phyloP scores from a whole-genome alignment of 2,888 invertebrate species.

The Agrochola lychnidis region DNA sequence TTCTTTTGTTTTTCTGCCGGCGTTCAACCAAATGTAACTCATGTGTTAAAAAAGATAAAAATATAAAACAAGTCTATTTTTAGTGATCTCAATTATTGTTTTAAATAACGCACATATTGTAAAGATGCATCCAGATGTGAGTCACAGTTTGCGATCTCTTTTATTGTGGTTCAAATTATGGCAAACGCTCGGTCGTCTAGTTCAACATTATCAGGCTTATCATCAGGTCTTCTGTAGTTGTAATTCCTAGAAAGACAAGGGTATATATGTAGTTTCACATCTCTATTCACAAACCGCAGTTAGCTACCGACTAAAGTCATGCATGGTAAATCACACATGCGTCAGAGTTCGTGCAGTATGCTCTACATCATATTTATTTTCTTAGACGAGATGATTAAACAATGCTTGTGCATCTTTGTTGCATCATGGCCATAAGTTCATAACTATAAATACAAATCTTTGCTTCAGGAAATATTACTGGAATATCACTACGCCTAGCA shows the following conservation, averaged over 20 bases:
- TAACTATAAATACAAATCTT: conserved; percentile 11
- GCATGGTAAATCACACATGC: conserved; percentile 50
- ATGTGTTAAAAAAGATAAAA: conserved; percentile 44
- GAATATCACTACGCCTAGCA: not conserved
- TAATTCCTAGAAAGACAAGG: not conserved
- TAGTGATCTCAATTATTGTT: conserved; percentile 54
- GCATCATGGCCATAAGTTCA: conserved; percentile 34
- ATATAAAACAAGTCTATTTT: conserved; percentile 46
- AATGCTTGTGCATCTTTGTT: conserved; percentile 31
- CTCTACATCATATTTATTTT: conserved; percentile 49
- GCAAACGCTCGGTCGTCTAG: not conserved
- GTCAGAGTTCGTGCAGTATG: conserved; percentile 33
- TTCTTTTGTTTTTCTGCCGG: conserved; percentile 43
- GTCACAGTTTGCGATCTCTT: conserved; percentile 16
- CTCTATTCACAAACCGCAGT: conserved; percentile 19
- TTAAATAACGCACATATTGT: conserved; percentile 42
- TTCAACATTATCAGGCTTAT: conserved; percentile 5
- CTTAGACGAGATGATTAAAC: conserved; percentile 29
- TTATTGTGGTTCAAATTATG: conserved; percentile 1
- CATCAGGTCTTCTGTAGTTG: not conserved
- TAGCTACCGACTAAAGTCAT: conserved; percentile 43
- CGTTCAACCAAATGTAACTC: conserved; percentile 61
- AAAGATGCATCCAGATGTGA: conserved; percentile 45
- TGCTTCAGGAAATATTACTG: not conserved
- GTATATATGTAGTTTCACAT: not conserved